A percentile compares a stretch with the other conserved stretches of the same genome.
Conservation (phyloP, 2,113 vertebrate species). For the Canis aureus region DNA sequence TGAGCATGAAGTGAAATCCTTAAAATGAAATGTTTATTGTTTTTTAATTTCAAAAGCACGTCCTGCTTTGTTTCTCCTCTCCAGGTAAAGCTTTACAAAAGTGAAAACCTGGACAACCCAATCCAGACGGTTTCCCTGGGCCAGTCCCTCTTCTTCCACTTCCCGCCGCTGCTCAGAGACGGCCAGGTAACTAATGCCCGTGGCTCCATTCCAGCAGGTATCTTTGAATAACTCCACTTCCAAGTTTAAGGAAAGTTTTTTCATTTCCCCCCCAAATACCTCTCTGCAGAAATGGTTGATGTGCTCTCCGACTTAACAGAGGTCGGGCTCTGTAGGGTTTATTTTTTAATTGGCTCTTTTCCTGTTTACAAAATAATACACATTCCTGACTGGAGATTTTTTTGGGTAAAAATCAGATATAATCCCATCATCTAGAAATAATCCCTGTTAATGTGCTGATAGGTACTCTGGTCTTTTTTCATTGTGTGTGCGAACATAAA, state of each 20-base stretch:
- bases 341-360: neutral
- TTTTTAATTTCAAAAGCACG: neutral
- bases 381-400: neutral
- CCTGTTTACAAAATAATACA: neutral
- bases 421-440: neutral
- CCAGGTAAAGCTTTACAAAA: constrained; percentile 97
- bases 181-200: constrained; percentile 93
- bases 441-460: neutral
- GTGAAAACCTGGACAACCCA: constrained; percentile 97
- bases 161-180: constrained; percentile 95
- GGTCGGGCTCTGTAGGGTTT: neutral
- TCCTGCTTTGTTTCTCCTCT: constrained; percentile 33
- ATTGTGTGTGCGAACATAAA: neutral
- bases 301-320: neutral
- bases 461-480: neutral
- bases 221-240: accelerated
- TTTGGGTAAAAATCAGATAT: neutral
- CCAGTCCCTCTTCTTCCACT: constrained; percentile 98
- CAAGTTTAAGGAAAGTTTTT: neutral
- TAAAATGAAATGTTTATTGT: accelerated
- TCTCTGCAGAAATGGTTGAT: neutral
- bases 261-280: accelerated
- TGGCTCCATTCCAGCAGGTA: neutral
- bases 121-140: constrained; percentile 96
- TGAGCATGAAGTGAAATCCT: neutral